phyloP scores from a whole-genome alignment of 2,113 vertebrate species.

The Leptobrachium ailaonicum region DNA sequence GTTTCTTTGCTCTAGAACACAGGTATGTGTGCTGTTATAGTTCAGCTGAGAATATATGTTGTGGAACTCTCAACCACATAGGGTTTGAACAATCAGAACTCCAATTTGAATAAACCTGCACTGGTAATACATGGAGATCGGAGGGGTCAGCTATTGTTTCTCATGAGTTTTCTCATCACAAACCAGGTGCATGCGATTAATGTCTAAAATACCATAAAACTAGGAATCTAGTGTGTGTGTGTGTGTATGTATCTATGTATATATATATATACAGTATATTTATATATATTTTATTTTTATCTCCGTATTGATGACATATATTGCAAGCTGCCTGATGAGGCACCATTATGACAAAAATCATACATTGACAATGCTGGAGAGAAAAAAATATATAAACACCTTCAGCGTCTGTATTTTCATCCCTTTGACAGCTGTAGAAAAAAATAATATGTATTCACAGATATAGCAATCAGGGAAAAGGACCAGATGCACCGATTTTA shows the following conservation, averaged over 20 bases:
- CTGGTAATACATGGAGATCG: neutral
- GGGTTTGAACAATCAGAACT: neutral
- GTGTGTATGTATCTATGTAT: too few relatives aligned
- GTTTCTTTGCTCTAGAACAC: slow-evolving; percentile 24
- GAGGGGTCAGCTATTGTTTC: neutral
- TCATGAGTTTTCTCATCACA: neutral
- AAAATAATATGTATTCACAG: slow-evolving; percentile 9
- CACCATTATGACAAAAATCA: neutral
- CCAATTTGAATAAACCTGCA: neutral
- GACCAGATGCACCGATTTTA: neutral
- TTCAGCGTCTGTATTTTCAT: neutral
- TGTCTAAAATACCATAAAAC: too few relatives aligned
- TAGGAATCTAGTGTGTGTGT: neutral
- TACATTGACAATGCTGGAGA: neutral
- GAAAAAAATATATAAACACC: neutral
- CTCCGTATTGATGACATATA: neutral
- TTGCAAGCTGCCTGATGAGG: neutral
- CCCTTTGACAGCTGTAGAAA: neutral
- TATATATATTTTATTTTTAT: neutral
- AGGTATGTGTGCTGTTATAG: slow-evolving; percentile 23
- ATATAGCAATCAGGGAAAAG: slow-evolving; percentile 15
- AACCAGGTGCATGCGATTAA: neutral
- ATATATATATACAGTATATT: neutral
- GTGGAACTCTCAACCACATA: slow-evolving; percentile 6
- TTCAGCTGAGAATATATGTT: slow-evolving; percentile 22